A percentile compares a stretch with the other conserved stretches of the same genome.
These are phyloP conservation scores for Andricus quercusramuli DNA, from an alignment of 2,888 invertebrate species.

Conservation along the genomic window DNA sequence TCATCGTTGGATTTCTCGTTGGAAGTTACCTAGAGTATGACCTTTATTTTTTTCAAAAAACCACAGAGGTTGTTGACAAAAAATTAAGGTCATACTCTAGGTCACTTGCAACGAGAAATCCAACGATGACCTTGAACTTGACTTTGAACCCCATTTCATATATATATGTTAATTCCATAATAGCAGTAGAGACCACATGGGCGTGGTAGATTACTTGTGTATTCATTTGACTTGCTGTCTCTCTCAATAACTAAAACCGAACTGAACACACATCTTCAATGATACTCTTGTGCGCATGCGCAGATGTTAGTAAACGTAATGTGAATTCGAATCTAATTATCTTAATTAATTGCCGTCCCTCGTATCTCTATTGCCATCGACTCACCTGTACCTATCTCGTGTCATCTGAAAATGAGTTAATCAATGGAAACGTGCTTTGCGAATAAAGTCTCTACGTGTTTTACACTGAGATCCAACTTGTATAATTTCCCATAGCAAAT, in stretches of 20 bases:
- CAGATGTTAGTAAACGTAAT: neutral
- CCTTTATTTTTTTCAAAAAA: too few species aligned
- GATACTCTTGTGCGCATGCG: neutral
- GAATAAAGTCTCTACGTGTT: neutral
- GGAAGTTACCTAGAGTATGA: too few species aligned
- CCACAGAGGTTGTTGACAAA: too few species aligned
- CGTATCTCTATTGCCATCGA: neutral
- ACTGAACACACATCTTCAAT: neutral
- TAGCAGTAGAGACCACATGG: conserved; percentile 58
- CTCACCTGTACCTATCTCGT: neutral
- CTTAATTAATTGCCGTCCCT: neutral
- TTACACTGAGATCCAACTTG: too few species aligned
- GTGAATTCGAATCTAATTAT: conserved; percentile 18
- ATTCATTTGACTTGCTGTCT: conserved; percentile 61
- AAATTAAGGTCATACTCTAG: too few species aligned
- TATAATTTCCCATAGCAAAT: too few species aligned
- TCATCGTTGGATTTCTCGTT: too few species aligned
- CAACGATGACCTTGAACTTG: too few species aligned
- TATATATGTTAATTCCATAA: conserved; percentile 51
- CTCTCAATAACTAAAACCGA: conserved; percentile 21
- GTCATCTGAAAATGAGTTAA: neutral
- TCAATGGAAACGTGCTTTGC: neutral
- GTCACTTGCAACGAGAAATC: too few species aligned
- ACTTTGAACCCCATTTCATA: too few species aligned
- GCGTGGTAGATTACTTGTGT: conserved; percentile 62